Percentiles rank a stretch among this genome's conserved stretches.
These are phyloP conservation scores for Ovibos moschatus DNA, from an alignment of 2,113 vertebrate species.

Conservation along the genomic window DNA sequence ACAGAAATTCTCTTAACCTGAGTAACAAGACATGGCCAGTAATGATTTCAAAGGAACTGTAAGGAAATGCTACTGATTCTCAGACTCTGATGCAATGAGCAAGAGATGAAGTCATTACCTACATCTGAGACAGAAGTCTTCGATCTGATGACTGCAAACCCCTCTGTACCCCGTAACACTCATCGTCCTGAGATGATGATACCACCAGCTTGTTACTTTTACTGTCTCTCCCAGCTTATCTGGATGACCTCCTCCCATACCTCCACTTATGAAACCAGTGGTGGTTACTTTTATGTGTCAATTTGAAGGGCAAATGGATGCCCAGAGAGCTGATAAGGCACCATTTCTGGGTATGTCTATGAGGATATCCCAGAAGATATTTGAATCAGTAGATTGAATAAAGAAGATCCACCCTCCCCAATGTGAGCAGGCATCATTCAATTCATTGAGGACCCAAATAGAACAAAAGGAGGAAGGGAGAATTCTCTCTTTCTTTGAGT, in stretches of 20 bases:
- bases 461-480: neutral
- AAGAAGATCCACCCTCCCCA: neutral
- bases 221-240: neutral
- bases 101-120: neutral
- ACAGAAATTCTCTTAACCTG: neutral
- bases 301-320: neutral
- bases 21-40: neutral
- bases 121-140: neutral
- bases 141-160: neutral
- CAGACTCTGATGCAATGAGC: neutral
- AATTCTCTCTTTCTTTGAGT: neutral
- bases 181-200: neutral
- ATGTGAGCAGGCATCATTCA: neutral
- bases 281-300: neutral
- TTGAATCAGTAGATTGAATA: neutral
- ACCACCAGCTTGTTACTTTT: neutral
- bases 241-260: neutral
- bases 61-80: neutral
- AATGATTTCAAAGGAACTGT: neutral
- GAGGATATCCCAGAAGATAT: neutral
- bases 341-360: neutral
- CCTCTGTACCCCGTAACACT: neutral
- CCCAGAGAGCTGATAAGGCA: neutral
- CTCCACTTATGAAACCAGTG: neutral
- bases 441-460: neutral